A percentile compares a stretch with the other conserved stretches of the same genome.
Conservation (phyloP, 1,140 invertebrate species). For the Musca vetustissima region DNA sequence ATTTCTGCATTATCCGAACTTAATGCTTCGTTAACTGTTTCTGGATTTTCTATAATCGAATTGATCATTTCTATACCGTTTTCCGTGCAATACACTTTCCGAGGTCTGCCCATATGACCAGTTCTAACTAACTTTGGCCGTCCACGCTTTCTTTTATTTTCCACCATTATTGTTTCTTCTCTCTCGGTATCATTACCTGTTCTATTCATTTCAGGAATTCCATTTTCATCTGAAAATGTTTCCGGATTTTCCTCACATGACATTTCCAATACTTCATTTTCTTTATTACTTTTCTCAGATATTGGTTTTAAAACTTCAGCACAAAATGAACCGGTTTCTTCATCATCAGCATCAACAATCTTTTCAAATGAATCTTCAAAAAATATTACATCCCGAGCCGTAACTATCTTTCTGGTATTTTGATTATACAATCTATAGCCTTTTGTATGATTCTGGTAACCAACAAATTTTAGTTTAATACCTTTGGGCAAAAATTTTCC, state of each 20-base stretch:
- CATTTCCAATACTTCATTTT: neutral
- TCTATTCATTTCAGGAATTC: neutral
- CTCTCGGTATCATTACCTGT: neutral
- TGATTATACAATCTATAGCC: conserved; percentile 25
- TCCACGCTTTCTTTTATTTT: conserved; percentile 24
- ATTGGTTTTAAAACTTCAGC: neutral
- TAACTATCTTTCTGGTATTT: conserved; percentile 10
- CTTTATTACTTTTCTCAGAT: neutral
- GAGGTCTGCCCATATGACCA: conserved; percentile 17
- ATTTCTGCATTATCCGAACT: conserved; percentile 24
- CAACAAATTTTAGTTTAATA: conserved; percentile 19
- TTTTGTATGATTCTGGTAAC: conserved; percentile 20
- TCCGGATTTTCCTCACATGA: neutral
- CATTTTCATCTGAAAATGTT: conserved; percentile 1
- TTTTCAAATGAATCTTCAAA: conserved; percentile 20
- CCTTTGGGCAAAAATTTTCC: conserved; percentile 33
- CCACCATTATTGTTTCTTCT: neutral
- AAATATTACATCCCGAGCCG: conserved; percentile 24
- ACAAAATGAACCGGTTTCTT: neutral
- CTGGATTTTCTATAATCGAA: conserved; percentile 13
- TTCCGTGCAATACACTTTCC: conserved; percentile 20
- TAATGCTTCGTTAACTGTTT: conserved; percentile 24
- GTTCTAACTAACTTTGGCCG: conserved; percentile 23
- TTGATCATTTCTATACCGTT: neutral
- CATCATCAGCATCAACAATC: neutral